Conservation (phyloP, 2,888 invertebrate species). For the Cremastinae sp. region DNA sequence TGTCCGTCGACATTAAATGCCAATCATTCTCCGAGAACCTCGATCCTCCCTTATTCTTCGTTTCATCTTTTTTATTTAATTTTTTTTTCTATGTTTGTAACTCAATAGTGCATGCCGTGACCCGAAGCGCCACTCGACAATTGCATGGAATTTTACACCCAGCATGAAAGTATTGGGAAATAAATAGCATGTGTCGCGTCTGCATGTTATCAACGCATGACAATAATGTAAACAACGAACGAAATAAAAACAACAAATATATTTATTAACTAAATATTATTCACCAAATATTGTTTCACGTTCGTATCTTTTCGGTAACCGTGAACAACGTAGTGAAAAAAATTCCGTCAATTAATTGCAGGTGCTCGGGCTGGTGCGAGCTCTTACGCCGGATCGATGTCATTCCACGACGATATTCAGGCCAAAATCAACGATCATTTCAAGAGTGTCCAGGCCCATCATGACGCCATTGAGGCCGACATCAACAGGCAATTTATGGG, state of each 20-base stretch:
- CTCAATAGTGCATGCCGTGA: constrained; percentile 53
- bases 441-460: constrained; percentile 64
- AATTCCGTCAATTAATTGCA: constrained; percentile 18
- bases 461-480: constrained; percentile 61
- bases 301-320: background rate
- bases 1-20: constrained; percentile 49
- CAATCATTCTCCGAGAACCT: constrained; percentile 43
- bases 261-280: constrained; percentile 19
- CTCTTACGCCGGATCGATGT: constrained; percentile 29
- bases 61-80: constrained; percentile 22
- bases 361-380: constrained; percentile 28
- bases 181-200: constrained; percentile 19
- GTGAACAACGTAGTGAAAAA: constrained; percentile 15
- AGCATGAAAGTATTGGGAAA: constrained; percentile 35
- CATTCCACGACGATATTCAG: constrained; percentile 20
- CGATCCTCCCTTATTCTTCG: no score
- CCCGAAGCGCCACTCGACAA: no score
- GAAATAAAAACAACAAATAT: constrained; percentile 27
- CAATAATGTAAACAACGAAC: constrained; percentile 20
- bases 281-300: constrained; percentile 24
- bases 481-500: constrained; percentile 58
- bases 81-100: constrained; percentile 19
- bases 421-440: constrained; percentile 45
- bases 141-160: no score
- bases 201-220: constrained; percentile 52